These are phyloP conservation scores for Eublepharis macularius DNA, from an alignment of 2,113 vertebrate genomes.

Conservation along the genomic window DNA sequence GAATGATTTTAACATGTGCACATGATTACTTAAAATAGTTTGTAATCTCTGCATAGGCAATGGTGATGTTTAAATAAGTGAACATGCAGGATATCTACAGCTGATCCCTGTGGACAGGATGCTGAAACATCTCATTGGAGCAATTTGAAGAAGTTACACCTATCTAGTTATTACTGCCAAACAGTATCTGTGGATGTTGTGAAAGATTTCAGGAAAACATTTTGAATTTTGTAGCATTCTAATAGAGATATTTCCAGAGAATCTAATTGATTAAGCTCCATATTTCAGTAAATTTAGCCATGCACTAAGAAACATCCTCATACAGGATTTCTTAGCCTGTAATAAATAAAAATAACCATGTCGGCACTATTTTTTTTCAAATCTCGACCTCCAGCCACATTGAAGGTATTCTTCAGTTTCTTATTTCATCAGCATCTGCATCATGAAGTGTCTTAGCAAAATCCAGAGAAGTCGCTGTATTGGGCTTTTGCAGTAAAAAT, in stretches of 20 bases:
- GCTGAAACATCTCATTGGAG: not conserved
- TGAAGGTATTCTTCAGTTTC: too few species aligned
- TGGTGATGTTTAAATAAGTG: conserved; percentile 24
- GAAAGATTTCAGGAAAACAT: not conserved
- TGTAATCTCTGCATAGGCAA: not conserved
- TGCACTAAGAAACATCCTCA: not conserved
- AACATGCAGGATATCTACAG: conserved; percentile 6
- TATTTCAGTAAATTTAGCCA: not conserved
- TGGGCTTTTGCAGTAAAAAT: too few species aligned
- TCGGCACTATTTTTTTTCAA: too few species aligned
- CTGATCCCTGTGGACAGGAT: not conserved
- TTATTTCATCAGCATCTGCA: too few species aligned
- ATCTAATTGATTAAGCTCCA: not conserved
- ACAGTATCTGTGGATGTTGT: not conserved
- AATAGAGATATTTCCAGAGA: not conserved
- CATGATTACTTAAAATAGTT: not conserved
- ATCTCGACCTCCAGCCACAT: too few species aligned
- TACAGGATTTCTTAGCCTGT: not conserved
- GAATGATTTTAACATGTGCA: not conserved
- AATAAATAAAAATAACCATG: not conserved
- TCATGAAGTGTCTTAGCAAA: too few species aligned
- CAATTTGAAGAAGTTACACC: not conserved
- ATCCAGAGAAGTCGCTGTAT: too few species aligned
- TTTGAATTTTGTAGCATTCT: not conserved
- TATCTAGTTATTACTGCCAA: not conserved